These are phyloP conservation scores for Premnoplex brunnescens DNA, from an alignment of 2,797 vertebrate species.

Conservation along the genomic window DNA sequence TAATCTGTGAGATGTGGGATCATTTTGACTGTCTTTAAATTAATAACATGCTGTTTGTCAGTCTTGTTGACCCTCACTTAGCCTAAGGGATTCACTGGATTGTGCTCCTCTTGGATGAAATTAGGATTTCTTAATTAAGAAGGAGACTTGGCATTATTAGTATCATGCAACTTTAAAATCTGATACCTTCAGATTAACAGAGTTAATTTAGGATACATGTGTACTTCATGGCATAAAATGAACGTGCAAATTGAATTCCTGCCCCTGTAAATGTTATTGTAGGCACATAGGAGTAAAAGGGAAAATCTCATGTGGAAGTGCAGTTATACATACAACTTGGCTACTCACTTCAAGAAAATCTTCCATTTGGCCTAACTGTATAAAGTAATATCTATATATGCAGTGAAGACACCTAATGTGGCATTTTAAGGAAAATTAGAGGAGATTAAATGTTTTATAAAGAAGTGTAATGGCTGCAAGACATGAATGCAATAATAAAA, in stretches of 20 bases:
- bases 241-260: background rate
- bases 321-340: background rate
- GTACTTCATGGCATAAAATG: background rate
- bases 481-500: background rate
- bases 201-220: background rate
- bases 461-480: background rate
- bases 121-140: conserved; percentile 7
- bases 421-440: background rate
- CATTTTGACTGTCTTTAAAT: conserved; percentile 36
- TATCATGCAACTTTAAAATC: background rate
- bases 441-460: background rate
- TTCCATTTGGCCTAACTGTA: background rate
- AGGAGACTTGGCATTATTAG: background rate
- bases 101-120: background rate
- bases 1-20: conserved; percentile 12
- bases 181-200: background rate
- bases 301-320: background rate
- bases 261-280: background rate
- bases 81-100: background rate
- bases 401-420: background rate
- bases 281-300: background rate
- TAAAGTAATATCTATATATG: background rate
- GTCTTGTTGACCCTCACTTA: conserved; percentile 13
- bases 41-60: conserved; percentile 16
- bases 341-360: background rate